Evolutionary conservation across 2,797 vertebrate species (phyloP).

Genomic region (Labroides dimidiatus): DNA sequence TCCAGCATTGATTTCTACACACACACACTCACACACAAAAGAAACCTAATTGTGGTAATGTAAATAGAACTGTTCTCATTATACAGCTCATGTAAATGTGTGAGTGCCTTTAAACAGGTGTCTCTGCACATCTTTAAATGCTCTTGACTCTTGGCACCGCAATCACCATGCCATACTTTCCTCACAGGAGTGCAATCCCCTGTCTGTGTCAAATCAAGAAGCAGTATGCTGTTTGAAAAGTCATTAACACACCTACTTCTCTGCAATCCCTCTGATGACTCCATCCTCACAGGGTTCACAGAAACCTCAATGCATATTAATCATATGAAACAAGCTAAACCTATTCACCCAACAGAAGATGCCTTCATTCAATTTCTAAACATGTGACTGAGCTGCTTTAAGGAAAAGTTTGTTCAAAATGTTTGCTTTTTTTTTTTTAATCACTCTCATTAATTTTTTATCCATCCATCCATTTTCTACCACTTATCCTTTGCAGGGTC

Average conservation of each 20-base stretch:
- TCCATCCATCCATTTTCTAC: too few species aligned
- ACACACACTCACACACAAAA: background rate
- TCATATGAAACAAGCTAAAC: constrained; percentile 2
- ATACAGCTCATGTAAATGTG: constrained; percentile 1
- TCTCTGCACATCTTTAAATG: constrained; percentile 20
- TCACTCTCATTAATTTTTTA: too few species aligned
- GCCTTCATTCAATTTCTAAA: too few species aligned
- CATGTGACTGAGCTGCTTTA: too few species aligned
- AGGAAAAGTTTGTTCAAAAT: too few species aligned
- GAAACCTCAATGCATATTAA: background rate
- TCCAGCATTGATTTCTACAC: constrained; percentile 26
- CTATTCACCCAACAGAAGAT: background rate
- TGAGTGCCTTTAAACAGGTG: constrained; percentile 40
- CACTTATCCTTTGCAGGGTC: too few species aligned
- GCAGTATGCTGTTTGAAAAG: constrained; percentile 26
- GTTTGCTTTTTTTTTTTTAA: too few species aligned
- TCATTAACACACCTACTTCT: constrained; percentile 42
- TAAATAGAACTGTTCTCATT: constrained; percentile 9
- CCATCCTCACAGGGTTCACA: background rate
- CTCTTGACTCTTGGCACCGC: constrained; percentile 28
- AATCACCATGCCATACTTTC: constrained; percentile 50
- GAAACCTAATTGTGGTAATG: background rate
- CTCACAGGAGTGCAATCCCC: constrained; percentile 28
- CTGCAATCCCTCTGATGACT: constrained; percentile 3
- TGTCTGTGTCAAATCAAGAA: constrained; percentile 43